Base-by-base conservation (phyloP, 2,113 vertebrate genomes). In the Siniperca knerii region DNA sequence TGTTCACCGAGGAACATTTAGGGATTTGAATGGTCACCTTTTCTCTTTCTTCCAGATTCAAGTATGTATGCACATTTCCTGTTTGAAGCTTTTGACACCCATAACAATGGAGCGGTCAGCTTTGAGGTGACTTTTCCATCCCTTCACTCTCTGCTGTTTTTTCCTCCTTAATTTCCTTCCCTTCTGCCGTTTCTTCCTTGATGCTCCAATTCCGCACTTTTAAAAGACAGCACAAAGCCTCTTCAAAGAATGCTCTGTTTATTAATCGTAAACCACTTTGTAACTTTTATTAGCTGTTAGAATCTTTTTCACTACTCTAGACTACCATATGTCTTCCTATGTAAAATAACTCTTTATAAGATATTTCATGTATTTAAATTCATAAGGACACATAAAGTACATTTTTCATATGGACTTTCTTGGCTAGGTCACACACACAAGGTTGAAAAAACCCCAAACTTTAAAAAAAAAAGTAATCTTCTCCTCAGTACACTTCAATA, bases 41-140 rank as follows among this genome's bases (percentile, higher is more conserved):
- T 80, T 20, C 8, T 75, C 60, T 79, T 57, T 67, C 29, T 79
- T 78, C 23, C 90, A 99, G 98, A 99, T 91, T 97, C 98, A 67
- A 98, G 97, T 89, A 99, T 96, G 5, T 99, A 99, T 0, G 98
- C 98, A 48, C 96, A 98, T 90, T 98, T 99, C 90, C 97, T 99
- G 90, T 99, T 99, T 94, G 97, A 98, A 0, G 98, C 98, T 69
- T 99, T 99, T 0, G 98, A 99, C 95, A 97, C 96, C 0, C 96
- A 98, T 77, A 97, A 97, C 1, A 97, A 97, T 0, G 98, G 98
- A 85, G 96, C 96, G 0, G 96, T 99, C 95, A 98, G 90, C 93
- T 99, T 99, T 35, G 97, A 99, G 97, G 98, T 99, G 87, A 96
- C 95, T 67, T 21, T 44, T 20, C 33, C 9, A 3, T 37, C 35